These are phyloP conservation scores for Puma concolor DNA, from an alignment of 2,113 vertebrate genomes.

Conservation along the genomic window DNA sequence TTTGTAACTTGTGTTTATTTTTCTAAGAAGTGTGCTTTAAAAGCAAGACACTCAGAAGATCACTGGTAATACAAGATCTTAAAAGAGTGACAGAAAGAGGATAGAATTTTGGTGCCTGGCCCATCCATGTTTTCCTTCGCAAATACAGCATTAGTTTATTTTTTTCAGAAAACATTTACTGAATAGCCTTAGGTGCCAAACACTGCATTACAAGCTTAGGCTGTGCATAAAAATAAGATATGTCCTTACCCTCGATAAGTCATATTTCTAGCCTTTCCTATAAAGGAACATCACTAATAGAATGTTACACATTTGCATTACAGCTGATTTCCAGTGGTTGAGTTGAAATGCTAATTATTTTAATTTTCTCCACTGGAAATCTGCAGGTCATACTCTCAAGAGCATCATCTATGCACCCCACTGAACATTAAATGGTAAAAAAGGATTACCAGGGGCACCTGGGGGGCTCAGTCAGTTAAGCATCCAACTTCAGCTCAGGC, in stretches of 20 bases:
- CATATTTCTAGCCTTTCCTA: background rate
- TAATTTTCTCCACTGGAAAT: background rate
- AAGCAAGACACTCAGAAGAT: background rate
- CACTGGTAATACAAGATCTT: background rate
- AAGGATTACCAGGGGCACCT: background rate
- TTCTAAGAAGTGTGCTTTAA: background rate
- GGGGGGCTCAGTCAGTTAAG: no score
- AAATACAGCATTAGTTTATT: background rate
- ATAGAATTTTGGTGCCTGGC: background rate
- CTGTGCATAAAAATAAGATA: background rate
- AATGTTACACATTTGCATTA: background rate
- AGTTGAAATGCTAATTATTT: slow-evolving; percentile 19
- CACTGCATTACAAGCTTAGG: background rate
- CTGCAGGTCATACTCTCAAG: background rate
- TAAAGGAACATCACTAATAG: background rate
- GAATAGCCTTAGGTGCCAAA: background rate
- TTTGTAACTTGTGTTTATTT: background rate
- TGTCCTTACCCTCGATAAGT: background rate
- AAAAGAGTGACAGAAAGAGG: background rate
- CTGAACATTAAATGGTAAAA: slow-evolving; percentile 2
- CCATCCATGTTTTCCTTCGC: background rate
- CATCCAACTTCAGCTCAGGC: no score
- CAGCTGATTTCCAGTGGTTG: background rate
- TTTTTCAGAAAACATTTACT: background rate
- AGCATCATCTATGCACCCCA: background rate